Conservation (phyloP, 2,888 invertebrate genomes). For the Sminthurinus aureus region DNA sequence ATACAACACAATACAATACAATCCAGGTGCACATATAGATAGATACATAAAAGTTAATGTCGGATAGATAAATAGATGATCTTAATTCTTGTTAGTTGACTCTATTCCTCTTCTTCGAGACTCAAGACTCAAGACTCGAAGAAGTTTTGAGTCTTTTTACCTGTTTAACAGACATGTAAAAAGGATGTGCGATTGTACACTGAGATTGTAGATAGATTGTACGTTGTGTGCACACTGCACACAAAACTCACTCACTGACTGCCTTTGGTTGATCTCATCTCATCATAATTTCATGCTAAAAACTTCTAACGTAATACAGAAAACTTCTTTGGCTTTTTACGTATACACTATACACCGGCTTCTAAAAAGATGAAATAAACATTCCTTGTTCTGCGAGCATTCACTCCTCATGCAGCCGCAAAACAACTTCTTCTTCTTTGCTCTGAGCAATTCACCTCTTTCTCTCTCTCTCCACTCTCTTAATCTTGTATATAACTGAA, state of each 20-base stretch:
- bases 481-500: conserved; percentile 14
- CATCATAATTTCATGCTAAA: conserved; percentile 17
- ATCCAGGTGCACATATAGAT: too few species aligned
- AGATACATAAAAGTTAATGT: too few species aligned
- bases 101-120: neutral
- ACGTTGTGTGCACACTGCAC: neutral
- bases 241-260: neutral
- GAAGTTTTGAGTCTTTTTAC: too few species aligned
- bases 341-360: neutral
- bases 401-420: conserved; percentile 34
- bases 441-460: conserved; percentile 28
- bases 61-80: neutral
- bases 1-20: too few species aligned
- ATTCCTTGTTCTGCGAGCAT: conserved; percentile 29
- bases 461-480: neutral
- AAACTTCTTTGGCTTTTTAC: neutral
- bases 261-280: neutral
- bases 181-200: neutral
- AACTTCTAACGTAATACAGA: neutral
- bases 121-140: too few species aligned
- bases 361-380: neutral
- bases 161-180: neutral
- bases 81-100: neutral
- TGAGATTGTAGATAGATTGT: neutral
- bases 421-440: conserved; percentile 28